Evolutionary conservation across 2,888 invertebrate species (phyloP).

Genomic region (Sclerodermus sp.): DNA sequence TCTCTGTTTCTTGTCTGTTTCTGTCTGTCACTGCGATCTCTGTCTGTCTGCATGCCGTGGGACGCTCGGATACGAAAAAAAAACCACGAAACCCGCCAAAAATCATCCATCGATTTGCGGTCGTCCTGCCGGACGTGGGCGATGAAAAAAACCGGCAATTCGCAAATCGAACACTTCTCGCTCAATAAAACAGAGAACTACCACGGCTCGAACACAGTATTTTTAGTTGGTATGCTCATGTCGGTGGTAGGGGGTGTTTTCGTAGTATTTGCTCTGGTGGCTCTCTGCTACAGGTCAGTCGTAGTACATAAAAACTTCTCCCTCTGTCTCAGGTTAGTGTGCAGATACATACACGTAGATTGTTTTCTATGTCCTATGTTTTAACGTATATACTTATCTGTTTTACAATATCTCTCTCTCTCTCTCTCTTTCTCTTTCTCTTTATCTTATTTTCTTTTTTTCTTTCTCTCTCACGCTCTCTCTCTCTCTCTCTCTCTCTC

Average conservation of each 20-base stretch:
- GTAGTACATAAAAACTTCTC: conserved; percentile 98
- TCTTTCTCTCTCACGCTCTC: background rate
- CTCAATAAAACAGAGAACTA: conserved; percentile 77
- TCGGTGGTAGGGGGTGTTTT: conserved; percentile 99
- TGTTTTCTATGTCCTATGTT: conserved; percentile 22
- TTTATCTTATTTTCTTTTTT: conserved; percentile 1
- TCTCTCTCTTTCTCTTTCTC: conserved; percentile 3
- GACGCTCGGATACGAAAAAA: conserved; percentile 54
- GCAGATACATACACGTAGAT: conserved; percentile 67
- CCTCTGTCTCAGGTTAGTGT: conserved; percentile 98
- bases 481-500: background rate
- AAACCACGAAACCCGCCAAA: no score
- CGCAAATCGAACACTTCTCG: conserved; percentile 15
- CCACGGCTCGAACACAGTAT: conserved; percentile 96
- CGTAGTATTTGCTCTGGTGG: conserved; percentile 97
- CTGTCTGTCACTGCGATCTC: conserved; percentile 63
- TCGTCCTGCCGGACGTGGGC: no score
- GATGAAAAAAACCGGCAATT: conserved; percentile 10
- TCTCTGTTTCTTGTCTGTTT: conserved; percentile 63
- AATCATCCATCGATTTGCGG: no score
- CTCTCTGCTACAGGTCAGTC: conserved; percentile 99
- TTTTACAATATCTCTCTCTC: conserved; percentile 4
- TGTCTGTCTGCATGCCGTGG: conserved; percentile 63
- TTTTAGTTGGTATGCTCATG: conserved; percentile 97
- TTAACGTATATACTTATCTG: conserved; percentile 12